phyloP scores from a whole-genome alignment of 2,888 invertebrate genomes.

The Mechanitis messenoides region DNA sequence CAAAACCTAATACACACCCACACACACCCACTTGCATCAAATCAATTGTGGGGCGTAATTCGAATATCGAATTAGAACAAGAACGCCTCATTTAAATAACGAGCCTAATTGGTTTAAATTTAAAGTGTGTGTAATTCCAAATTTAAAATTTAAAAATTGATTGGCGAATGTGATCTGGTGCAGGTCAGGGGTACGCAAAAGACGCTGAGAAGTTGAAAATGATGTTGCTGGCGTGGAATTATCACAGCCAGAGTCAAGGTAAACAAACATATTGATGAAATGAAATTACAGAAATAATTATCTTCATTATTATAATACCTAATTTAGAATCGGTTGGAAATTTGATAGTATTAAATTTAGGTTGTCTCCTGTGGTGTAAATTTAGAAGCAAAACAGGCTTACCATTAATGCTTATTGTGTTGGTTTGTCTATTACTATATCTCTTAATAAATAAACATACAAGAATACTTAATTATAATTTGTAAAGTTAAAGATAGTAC shows the following conservation, averaged over 20 bases:
- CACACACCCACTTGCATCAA: constrained; percentile 71
- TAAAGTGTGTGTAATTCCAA: constrained; percentile 25
- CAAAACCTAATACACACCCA: constrained; percentile 26
- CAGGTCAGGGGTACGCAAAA: constrained; percentile 81
- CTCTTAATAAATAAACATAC: no score
- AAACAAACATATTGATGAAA: constrained; percentile 40
- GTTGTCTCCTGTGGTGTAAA: neutral
- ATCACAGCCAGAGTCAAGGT: constrained; percentile 86
- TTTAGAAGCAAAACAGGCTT: neutral
- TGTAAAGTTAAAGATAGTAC: no score
- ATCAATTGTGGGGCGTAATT: constrained; percentile 57
- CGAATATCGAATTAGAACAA: constrained; percentile 44
- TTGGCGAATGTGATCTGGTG: constrained; percentile 74
- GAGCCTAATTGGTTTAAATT: constrained; percentile 48
- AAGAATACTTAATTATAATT: no score
- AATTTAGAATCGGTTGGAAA: no score
- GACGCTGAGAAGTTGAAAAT: constrained; percentile 91
- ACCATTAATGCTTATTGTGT: no score
- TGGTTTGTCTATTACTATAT: no score
- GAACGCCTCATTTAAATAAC: constrained; percentile 24
- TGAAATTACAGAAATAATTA: neutral
- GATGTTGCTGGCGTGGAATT: constrained; percentile 93
- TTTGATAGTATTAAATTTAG: constrained; percentile 8
- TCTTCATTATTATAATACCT: no score
- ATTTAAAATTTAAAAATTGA: constrained; percentile 58